A percentile compares a stretch with the other conserved stretches of the same genome.
These are phyloP conservation scores for Lepetodrilus schrolli DNA, from an alignment of 2,888 invertebrate species.

Conservation along the genomic window DNA sequence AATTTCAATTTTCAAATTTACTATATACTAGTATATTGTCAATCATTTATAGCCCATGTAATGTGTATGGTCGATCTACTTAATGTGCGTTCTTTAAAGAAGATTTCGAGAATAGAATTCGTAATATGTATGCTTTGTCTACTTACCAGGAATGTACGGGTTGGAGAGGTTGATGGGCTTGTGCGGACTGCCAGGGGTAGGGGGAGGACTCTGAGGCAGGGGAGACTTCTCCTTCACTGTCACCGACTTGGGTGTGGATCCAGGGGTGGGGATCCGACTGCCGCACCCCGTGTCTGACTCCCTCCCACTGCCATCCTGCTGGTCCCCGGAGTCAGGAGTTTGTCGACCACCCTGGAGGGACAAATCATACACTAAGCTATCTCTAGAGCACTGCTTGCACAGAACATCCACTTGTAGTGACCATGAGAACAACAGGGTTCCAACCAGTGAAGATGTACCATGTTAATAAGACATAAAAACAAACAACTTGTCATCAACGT, in stretches of 20 bases:
- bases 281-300: not conserved
- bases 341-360: not conserved
- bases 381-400: not conserved
- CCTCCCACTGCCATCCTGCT: constrained; percentile 20
- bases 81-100: too few relatives aligned
- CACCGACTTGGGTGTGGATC: constrained; percentile 1
- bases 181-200: constrained; percentile 24
- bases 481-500: too few relatives aligned
- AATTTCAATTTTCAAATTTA: too few relatives aligned
- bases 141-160: constrained; percentile 33
- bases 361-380: not conserved
- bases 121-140: too few relatives aligned
- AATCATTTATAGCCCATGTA: too few relatives aligned
- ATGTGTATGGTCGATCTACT: too few relatives aligned
- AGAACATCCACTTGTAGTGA: not conserved
- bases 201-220: not conserved
- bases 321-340: constrained; percentile 20
- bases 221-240: constrained; percentile 31
- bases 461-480: too few relatives aligned
- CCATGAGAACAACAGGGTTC: too few relatives aligned
- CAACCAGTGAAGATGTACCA: too few relatives aligned
- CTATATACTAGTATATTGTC: too few relatives aligned
- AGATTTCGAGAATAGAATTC: too few relatives aligned
- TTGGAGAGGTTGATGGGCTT: constrained; percentile 28
- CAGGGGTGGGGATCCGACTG: constrained; percentile 15